phyloP scores from a whole-genome alignment of 1,140 invertebrate species.

The Drosophila sproati region DNA sequence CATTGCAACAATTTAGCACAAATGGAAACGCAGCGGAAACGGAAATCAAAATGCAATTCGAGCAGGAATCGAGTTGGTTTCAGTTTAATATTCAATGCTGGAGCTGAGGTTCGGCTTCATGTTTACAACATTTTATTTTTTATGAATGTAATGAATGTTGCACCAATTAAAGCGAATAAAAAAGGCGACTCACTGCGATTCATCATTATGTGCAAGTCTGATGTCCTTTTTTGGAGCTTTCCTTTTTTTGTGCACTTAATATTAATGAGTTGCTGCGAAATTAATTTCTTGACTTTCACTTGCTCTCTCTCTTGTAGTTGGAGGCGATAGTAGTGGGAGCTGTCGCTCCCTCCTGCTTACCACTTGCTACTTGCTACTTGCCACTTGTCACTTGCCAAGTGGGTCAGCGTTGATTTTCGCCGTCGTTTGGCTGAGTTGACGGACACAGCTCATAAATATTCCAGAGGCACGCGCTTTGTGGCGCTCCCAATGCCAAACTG shows the following conservation, averaged over 20 bases:
- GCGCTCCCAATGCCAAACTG: constrained; percentile 31
- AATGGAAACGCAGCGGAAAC: constrained; percentile 57
- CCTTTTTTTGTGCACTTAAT: constrained; percentile 61
- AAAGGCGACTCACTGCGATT: constrained; percentile 9
- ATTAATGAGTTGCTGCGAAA: constrained; percentile 79
- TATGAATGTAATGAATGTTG: constrained; percentile 31
- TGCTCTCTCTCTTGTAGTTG: constrained; percentile 15
- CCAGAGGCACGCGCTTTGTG: constrained; percentile 70
- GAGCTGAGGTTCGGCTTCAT: not conserved
- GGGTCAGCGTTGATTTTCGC: constrained; percentile 80
- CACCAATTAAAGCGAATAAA: constrained; percentile 57
- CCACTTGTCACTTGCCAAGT: constrained; percentile 48
- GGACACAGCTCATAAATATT: constrained; percentile 75
- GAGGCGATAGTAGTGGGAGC: constrained; percentile 18
- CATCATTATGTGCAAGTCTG: constrained; percentile 63
- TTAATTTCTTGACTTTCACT: constrained; percentile 80
- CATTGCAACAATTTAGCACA: constrained; percentile 45
- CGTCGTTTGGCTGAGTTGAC: constrained; percentile 56
- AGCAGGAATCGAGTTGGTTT: constrained; percentile 30
- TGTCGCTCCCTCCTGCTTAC: constrained; percentile 26
- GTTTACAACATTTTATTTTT: not conserved
- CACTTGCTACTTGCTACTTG: constrained; percentile 16
- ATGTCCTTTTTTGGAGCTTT: constrained; percentile 66
- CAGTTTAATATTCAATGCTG: not conserved
- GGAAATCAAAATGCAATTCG: constrained; percentile 62